Evolutionary conservation across 2,888 invertebrate genomes (phyloP).

Genomic region (Troilus luridus): DNA sequence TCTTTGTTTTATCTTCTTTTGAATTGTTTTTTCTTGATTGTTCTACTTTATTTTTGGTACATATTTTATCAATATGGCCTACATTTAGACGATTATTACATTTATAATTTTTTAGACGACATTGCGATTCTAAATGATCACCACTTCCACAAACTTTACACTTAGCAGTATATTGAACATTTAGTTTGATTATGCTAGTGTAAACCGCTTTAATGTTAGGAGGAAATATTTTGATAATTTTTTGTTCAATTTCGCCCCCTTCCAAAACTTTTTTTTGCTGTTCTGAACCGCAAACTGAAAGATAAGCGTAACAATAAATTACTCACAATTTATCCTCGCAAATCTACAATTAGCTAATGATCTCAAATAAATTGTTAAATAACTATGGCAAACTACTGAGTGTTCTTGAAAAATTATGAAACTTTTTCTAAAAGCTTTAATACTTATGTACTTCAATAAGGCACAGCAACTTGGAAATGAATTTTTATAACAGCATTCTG

Average conservation of each 20-base stretch:
- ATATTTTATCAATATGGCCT: neutral
- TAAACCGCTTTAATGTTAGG: constrained; percentile 32
- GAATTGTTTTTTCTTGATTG: neutral
- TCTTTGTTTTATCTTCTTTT: constrained; percentile 8
- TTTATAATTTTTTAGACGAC: neutral
- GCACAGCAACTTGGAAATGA: neutral
- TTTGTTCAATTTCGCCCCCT: neutral
- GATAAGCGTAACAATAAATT: constrained; percentile 18
- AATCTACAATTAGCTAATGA: constrained; percentile 11
- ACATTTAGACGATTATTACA: neutral
- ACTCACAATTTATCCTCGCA: neutral
- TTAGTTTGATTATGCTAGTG: constrained; percentile 32
- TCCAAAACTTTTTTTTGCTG: neutral
- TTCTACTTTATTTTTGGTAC: constrained; percentile 31
- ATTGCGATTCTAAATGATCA: constrained; percentile 12
- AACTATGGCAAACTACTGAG: neutral
- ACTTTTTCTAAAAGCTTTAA: neutral
- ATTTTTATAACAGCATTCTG: neutral
- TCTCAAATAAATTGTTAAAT: neutral
- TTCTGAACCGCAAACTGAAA: constrained; percentile 36
- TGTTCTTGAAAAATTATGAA: neutral
- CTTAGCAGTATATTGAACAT: constrained; percentile 17
- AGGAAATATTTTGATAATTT: neutral
- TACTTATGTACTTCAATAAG: neutral
- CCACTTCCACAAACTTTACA: constrained; percentile 43